phyloP scores from a whole-genome alignment of 2,113 vertebrate genomes.

The Synchiropus splendidus region DNA sequence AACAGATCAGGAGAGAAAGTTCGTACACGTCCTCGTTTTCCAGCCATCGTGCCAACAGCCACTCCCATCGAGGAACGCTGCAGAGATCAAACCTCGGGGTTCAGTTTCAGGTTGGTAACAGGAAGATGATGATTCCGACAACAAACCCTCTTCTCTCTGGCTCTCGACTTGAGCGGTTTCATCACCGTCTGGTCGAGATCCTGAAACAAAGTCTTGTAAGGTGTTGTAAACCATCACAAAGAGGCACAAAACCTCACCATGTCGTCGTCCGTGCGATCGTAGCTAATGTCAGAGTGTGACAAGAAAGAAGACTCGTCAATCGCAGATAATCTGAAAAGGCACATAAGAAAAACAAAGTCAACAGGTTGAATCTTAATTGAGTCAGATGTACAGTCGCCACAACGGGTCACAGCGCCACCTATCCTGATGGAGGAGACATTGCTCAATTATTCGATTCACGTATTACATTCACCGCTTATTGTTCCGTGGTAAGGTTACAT shows the following conservation, averaged over 20 bases:
- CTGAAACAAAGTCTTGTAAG: constrained; percentile 22
- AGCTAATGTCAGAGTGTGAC: constrained; percentile 82
- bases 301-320: constrained; percentile 78
- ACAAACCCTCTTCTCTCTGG: too few species aligned
- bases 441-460: background rate
- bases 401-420: too few species aligned
- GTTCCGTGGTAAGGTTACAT: constrained; percentile 29
- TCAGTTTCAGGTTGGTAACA: too few species aligned
- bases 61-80: constrained; percentile 65
- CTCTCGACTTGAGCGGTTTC: constrained; percentile 59
- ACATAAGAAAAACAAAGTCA: background rate
- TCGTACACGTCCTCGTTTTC: constrained; percentile 28
- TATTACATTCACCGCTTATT: constrained; percentile 39
- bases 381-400: too few species aligned
- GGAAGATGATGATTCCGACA: too few species aligned
- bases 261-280: constrained; percentile 76
- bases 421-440: background rate
- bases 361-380: too few species aligned
- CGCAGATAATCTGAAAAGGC: constrained; percentile 56
- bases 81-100: background rate
- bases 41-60: background rate
- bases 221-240: too few species aligned
- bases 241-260: constrained; percentile 61
- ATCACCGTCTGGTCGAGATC: constrained; percentile 51
- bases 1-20: constrained; percentile 46